phyloP scores from a whole-genome alignment of 2,113 vertebrate species.

The Oncorhynchus tshawytscha region DNA sequence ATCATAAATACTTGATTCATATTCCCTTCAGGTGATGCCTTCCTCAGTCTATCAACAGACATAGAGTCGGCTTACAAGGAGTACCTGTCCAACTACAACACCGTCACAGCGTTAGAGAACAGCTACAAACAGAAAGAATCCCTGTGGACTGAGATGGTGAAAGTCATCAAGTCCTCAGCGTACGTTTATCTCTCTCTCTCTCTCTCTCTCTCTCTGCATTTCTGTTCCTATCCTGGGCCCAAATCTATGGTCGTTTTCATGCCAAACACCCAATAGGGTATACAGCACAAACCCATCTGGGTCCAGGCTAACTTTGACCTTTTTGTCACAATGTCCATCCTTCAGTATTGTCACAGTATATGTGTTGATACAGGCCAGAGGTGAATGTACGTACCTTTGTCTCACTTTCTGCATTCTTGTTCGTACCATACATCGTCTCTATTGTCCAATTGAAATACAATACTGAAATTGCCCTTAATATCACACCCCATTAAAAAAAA shows the following conservation, averaged over 20 bases:
- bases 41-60: constrained; percentile 84
- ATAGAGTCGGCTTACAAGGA: constrained; percentile 85
- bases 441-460: no score
- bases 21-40: constrained; percentile 76
- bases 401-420: no score
- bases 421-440: no score
- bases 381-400: no score
- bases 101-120: constrained; percentile 79
- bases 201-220: neutral
- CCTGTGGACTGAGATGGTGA: constrained; percentile 79
- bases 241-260: no score
- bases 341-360: neutral
- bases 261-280: no score
- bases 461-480: no score
- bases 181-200: constrained; percentile 65
- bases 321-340: neutral
- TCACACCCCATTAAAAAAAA: no score
- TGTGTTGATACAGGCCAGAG: neutral
- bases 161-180: constrained; percentile 77
- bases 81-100: constrained; percentile 85
- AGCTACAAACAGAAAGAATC: constrained; percentile 81
- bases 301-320: no score
- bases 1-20: neutral
- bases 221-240: neutral
- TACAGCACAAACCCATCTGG: no score